Percentiles rank a stretch among this genome's conserved stretches.
These are phyloP conservation scores for Cydia fagiglandana DNA, from an alignment of 1,140 invertebrate genomes.

Conservation along the genomic window DNA sequence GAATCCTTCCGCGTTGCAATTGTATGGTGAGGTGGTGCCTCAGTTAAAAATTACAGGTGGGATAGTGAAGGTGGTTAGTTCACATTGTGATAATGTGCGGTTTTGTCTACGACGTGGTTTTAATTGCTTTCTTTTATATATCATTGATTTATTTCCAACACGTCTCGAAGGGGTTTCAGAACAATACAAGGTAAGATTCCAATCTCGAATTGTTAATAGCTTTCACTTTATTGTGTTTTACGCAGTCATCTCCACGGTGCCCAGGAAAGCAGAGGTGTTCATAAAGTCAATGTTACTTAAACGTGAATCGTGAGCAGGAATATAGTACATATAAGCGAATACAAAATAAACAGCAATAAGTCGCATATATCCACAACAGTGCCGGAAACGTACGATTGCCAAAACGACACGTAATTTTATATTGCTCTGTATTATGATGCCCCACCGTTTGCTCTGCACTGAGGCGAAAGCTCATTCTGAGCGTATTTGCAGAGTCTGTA, in stretches of 20 bases:
- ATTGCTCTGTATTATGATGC: conserved; percentile 56
- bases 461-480: conserved; percentile 55
- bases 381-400: conserved; percentile 52
- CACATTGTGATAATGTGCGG: conserved; percentile 69
- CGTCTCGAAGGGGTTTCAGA: conserved; percentile 38
- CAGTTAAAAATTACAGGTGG: conserved; percentile 76
- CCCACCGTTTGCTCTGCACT: conserved; percentile 49
- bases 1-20: conserved; percentile 73
- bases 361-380: conserved; percentile 53
- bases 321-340: neutral
- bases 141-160: conserved; percentile 72
- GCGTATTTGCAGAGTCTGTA: conserved; percentile 72
- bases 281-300: neutral
- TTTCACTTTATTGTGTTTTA: conserved; percentile 18
- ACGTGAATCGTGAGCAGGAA: neutral
- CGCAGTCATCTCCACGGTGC: conserved; percentile 26
- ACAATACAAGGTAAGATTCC: conserved; percentile 49
- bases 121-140: conserved; percentile 74
- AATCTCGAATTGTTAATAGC: conserved; percentile 26
- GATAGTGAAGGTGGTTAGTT: conserved; percentile 71
- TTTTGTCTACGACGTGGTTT: conserved; percentile 61
- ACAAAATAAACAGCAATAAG: conserved; percentile 49
- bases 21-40: conserved; percentile 50
- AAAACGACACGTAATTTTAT: conserved; percentile 65
- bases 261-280: conserved; percentile 30